Conservation (phyloP, 2,888 invertebrate species). For the Oscheius sp. region DNA sequence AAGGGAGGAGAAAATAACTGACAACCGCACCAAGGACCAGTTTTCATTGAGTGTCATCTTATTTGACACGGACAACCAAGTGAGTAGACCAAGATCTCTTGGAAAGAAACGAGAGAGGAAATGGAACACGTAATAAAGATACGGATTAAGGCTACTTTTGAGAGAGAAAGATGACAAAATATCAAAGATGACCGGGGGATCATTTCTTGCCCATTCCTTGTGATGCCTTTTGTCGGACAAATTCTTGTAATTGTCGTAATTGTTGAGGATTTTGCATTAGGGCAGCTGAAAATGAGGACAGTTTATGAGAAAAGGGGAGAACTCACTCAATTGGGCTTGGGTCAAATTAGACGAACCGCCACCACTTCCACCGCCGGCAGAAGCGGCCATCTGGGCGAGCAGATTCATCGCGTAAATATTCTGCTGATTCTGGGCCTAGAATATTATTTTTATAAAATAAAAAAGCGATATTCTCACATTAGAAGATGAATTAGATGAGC, state of each 20-base stretch:
- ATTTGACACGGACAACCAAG: constrained; percentile 26
- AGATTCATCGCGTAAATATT: constrained; percentile 13
- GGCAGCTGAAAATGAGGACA: constrained; percentile 20
- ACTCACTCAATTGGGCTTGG: constrained; percentile 19
- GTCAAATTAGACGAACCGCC: constrained; percentile 13
- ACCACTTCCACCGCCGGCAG: constrained; percentile 13
- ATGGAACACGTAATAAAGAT: constrained; percentile 29
- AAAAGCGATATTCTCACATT: not conserved
- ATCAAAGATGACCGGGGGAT: not conserved
- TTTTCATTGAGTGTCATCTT: constrained; percentile 16
- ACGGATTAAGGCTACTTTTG: constrained; percentile 28
- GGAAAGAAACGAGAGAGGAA: not conserved
- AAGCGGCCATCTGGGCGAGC: constrained; percentile 25
- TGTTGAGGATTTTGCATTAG: constrained; percentile 37
- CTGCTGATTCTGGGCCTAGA: constrained; percentile 18
- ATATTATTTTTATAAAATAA: not conserved
- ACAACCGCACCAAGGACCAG: constrained; percentile 33
- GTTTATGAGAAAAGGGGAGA: not conserved
- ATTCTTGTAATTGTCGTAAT: constrained; percentile 24
- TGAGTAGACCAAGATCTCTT: not conserved
- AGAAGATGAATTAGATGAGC: not conserved
- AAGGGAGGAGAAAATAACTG: constrained; percentile 6
- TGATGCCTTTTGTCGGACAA: constrained; percentile 13
- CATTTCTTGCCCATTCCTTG: constrained; percentile 21
- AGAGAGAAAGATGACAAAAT: constrained; percentile 20